phyloP scores from a whole-genome alignment of 2,113 vertebrate species.

The Murina feae region DNA sequence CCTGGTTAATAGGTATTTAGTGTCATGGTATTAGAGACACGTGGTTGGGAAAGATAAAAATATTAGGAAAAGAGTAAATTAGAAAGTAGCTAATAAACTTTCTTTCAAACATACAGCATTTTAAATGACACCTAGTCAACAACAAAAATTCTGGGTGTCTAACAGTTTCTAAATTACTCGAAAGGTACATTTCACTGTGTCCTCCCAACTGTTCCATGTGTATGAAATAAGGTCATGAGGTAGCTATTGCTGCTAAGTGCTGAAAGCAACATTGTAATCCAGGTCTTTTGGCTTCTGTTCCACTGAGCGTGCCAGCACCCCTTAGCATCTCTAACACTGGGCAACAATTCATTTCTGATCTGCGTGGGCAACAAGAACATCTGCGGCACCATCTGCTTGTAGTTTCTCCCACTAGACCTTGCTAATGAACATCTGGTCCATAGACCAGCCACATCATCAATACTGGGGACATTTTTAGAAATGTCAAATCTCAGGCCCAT shows the following conservation, averaged over 20 bases:
- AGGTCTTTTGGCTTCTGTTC: background rate
- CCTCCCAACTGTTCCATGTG: background rate
- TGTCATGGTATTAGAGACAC: background rate
- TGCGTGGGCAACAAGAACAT: background rate
- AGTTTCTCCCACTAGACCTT: background rate
- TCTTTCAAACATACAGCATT: background rate
- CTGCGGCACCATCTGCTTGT: background rate
- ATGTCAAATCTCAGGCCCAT: background rate
- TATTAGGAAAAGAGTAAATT: background rate
- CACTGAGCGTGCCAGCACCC: fast-evolving
- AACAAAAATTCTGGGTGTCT: background rate
- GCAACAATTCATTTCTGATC: background rate
- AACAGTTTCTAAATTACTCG: background rate
- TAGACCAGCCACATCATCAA: background rate
- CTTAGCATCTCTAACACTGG: background rate
- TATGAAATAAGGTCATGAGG: background rate
- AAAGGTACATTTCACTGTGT: background rate
- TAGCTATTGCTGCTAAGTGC: background rate
- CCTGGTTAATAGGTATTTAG: background rate
- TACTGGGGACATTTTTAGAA: background rate
- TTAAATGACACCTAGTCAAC: background rate
- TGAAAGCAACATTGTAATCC: background rate
- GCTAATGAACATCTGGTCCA: background rate
- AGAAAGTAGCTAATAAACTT: background rate
- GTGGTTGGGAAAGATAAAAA: background rate